A percentile compares a stretch with the other conserved stretches of the same genome.
Conservation (phyloP, 2,797 vertebrate genomes). For the Pangasius mekongensis region DNA sequence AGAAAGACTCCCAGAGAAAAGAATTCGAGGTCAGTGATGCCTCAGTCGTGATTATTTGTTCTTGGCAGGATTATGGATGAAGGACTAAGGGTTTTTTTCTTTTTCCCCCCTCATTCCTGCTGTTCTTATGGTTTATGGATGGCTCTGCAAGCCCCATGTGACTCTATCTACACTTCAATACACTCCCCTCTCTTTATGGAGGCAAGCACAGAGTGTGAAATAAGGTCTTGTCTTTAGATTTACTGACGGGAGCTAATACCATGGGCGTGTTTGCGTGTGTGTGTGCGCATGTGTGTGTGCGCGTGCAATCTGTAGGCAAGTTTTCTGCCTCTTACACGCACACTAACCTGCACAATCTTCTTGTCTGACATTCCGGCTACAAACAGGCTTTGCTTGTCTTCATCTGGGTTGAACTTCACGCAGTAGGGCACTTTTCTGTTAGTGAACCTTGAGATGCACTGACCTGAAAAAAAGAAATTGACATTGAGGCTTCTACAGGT, state of each 20-base stretch:
- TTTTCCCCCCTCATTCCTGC: neutral
- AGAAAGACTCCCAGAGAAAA: neutral
- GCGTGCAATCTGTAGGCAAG: neutral
- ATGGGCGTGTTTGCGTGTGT: slow-evolving; percentile 42
- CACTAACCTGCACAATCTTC: slow-evolving; percentile 94
- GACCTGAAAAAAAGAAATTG: slow-evolving; percentile 72
- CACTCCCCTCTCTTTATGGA: neutral
- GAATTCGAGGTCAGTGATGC: neutral
- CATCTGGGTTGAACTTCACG: slow-evolving; percentile 98
- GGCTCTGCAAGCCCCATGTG: neutral
- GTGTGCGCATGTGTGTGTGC: too few species aligned
- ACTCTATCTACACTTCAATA: slow-evolving; percentile 6
- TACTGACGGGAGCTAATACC: slow-evolving; percentile 24
- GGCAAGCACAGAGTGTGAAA: slow-evolving; percentile 44
- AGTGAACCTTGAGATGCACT: slow-evolving; percentile 94
- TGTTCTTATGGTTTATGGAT: slow-evolving; percentile 5
- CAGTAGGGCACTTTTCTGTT: slow-evolving; percentile 98
- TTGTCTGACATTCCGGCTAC: slow-evolving; percentile 99
- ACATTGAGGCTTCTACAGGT: neutral
- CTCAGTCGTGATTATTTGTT: slow-evolving; percentile 16
- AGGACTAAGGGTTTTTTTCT: neutral
- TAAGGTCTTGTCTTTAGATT: slow-evolving; percentile 40
- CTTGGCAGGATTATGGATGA: slow-evolving; percentile 5
- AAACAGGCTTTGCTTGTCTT: slow-evolving; percentile 96
- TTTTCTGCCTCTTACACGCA: neutral